Base-by-base conservation (phyloP, 2,797 vertebrate species). In the Chaetodon trifasciatus region DNA sequence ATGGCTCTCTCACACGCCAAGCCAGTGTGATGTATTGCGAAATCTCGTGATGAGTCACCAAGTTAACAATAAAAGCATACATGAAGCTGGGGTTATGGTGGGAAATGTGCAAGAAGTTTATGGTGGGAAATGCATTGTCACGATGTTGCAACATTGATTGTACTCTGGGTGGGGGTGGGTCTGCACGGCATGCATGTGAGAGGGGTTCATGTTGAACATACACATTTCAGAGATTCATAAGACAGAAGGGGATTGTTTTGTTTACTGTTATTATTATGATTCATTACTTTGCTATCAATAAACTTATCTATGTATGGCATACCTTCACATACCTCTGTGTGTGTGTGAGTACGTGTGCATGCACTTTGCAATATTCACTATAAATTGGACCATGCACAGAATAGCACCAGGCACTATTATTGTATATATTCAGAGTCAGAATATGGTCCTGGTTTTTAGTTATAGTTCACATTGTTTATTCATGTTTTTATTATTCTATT, bases 91-190 rank as follows among this genome's bases (percentile, higher is more conserved):
- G 56, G 28, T 63, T 53, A 2, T 75, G 37, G 23, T 56, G 49
- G 82, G 69, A 76, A 85, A 70, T 49, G 62, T 17, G 3, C 60
- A 11, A 13, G 4, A 4, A 44, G 8, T 4, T 58, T 57, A 2
- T 44, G 42, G 8, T 44, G 4, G 42, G 0, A 65, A 44, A 42
- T 35, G 21, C 62, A 28, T 60, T 74, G 23, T 65, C 72, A 50
- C 84, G 82, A 88, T 80, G 42, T 90, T 71, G 58, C 74, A n/a
- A 85, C 78, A 87, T 9, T 37, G 46, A 37, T 55, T 68, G 37
- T 23, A 2, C 17, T 13, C 28, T 2, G 28, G 28, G 28, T 3
- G 28, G 12, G 12, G 2, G 46, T 37, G 28, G 13, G 28, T 16
- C 19, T 24, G 21, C 3, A 16, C 66, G 9, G 23, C 10, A 16